phyloP scores from a whole-genome alignment of 2,888 invertebrate species.

The Chymomyza amoena region DNA sequence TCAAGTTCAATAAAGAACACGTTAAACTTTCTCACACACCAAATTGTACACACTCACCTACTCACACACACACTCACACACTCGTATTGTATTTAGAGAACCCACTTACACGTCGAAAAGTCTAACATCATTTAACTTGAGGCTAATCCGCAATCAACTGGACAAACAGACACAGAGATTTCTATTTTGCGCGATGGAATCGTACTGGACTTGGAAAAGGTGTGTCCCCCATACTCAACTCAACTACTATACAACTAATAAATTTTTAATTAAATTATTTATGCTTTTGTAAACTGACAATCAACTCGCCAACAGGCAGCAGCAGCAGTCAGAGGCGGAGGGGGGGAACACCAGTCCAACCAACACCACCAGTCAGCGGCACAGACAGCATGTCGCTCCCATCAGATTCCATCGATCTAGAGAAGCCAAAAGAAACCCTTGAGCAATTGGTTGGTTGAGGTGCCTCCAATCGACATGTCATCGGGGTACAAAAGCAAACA shows the following conservation, averaged over 20 bases:
- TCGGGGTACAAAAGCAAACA: conserved; percentile 2
- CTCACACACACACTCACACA: no score
- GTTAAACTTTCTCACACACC: background rate
- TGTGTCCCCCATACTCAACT: conserved; percentile 43
- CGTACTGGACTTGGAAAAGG: conserved; percentile 52
- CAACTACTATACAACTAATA: conserved; percentile 42
- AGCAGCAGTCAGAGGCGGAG: background rate
- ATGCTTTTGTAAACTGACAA: conserved; percentile 23
- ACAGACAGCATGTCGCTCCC: conserved; percentile 70
- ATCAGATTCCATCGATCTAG: background rate
- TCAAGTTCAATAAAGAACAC: background rate
- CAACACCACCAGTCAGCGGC: conserved; percentile 6
- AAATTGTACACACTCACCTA: no score
- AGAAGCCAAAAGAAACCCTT: conserved; percentile 46
- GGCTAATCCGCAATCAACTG: conserved; percentile 69
- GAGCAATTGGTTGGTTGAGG: conserved; percentile 52
- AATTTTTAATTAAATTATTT: conserved; percentile 63
- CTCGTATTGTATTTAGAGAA: background rate
- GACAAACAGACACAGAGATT: conserved; percentile 37
- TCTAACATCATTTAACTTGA: conserved; percentile 57
- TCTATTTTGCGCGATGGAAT: conserved; percentile 30
- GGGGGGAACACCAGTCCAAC: conserved; percentile 22
- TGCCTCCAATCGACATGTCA: conserved; percentile 5
- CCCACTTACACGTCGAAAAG: conserved; percentile 25
- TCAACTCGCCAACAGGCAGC: background rate